Evolutionary conservation across 2,797 vertebrate genomes (phyloP), one percentile per base, ranked within the genome.

Genomic region (Phrynocephalus vlangalii): DNA sequence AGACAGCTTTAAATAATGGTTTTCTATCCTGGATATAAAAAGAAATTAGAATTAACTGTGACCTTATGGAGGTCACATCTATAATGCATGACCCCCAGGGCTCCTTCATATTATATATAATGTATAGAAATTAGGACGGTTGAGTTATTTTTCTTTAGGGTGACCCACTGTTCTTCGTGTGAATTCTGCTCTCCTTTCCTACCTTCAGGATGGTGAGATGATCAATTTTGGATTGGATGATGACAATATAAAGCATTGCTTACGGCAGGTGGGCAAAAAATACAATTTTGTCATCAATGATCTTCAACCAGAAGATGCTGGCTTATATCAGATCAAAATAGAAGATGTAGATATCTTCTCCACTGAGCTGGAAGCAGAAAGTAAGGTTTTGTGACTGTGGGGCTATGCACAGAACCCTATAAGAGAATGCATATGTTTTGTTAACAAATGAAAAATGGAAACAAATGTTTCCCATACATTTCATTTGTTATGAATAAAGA

Each of bases 181-280:
- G 67, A 78, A 52, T 8, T n/a, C 28, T 11, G 66, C 75, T 78
- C 56, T 86, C n/a, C 66, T 26, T 13, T 85, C 24, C 67, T 68
- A 33, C 76, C 50, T 63, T 79, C 88, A 99, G 98, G 95, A 99
- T 20, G 98, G 98, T 0, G 90, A 98, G 84, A 97, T 97, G 97
- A 91, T 98, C 88, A 94, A 97, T 22, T 98, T 95, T 1, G 92
- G 92, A 78, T 91, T 89, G 0, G 97, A 98, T 0, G 92, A 93
- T 0, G 95, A 93, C 0, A 83, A 91, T 86, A 87, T 90, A 83
- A 99, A 97, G 93, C 97, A 98, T 83, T 93, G 50, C 79, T 94
- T 98, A 88, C 97, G 97, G 92, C 94, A 92, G 86, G 92, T 98
- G 50, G 98, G 98, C 13, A 98, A 97, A 11, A 98, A 66, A 20